These are phyloP conservation scores for Dinocampus coccinellae DNA, from an alignment of 2,888 invertebrate genomes.

Conservation along the genomic window DNA sequence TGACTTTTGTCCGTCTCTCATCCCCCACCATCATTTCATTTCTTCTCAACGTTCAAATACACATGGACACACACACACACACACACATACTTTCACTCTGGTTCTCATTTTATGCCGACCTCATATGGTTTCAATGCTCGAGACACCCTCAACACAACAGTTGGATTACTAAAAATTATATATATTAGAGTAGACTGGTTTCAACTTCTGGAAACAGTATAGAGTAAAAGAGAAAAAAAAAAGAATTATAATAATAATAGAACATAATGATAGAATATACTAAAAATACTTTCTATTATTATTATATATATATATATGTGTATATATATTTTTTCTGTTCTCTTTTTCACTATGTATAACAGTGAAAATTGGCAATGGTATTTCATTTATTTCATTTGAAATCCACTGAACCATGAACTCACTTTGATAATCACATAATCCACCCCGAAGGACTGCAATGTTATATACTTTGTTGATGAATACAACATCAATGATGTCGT, in stretches of 20 bases:
- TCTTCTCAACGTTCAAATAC: background rate
- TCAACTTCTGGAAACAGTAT: background rate
- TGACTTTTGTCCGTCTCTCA: slow-evolving; percentile 8
- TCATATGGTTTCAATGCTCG: slow-evolving; percentile 12
- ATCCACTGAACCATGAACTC: slow-evolving; percentile 7
- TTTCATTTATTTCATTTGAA: slow-evolving; percentile 9
- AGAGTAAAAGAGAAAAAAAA: too few relatives aligned
- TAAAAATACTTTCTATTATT: slow-evolving; percentile 1
- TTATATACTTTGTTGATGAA: background rate
- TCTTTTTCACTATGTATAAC: background rate
- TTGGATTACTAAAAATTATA: background rate
- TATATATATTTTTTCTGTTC: background rate
- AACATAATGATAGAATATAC: background rate
- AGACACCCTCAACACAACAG: background rate
- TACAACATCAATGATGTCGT: background rate
- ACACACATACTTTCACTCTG: background rate
- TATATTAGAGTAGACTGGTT: background rate
- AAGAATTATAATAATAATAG: too few relatives aligned
- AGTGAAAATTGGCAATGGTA: background rate
- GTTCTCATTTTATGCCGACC: slow-evolving; percentile 3
- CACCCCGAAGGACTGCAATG: background rate
- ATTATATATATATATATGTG: too few relatives aligned
- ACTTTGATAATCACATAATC: slow-evolving; percentile 21
- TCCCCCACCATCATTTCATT: background rate
- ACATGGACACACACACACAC: background rate